These are phyloP conservation scores for Eucera pruinosa DNA, from an alignment of 2,888 invertebrate genomes.

Conservation along the genomic window DNA sequence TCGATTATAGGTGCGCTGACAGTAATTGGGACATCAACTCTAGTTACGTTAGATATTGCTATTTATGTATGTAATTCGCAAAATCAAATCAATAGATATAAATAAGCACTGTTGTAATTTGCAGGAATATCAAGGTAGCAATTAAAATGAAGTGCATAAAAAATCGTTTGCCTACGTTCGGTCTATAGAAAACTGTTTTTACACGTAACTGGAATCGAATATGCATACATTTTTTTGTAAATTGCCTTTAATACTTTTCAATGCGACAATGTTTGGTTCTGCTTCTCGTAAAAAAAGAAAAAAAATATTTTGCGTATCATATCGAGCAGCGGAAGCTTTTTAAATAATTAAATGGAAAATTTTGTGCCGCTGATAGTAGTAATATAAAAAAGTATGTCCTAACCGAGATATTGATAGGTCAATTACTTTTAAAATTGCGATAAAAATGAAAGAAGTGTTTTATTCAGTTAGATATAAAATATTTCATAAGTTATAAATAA, in stretches of 20 bases:
- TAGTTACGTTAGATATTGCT: too few relatives aligned
- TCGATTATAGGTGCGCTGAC: too few relatives aligned
- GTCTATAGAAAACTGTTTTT: not conserved
- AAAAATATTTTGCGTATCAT: not conserved
- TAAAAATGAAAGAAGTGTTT: too few relatives aligned
- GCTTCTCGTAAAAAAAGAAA: not conserved
- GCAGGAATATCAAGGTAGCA: not conserved
- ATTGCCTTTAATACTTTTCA: slow-evolving; percentile 12
- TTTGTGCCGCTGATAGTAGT: not conserved
- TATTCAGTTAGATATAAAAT: too few relatives aligned
- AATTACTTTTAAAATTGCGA: not conserved
- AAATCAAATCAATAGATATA: too few relatives aligned
- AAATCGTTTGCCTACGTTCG: not conserved
- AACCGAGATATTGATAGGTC: not conserved
- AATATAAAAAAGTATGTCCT: not conserved
- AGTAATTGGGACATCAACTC: too few relatives aligned
- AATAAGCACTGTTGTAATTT: not conserved
- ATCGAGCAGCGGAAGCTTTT: not conserved
- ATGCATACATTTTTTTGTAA: not conserved
- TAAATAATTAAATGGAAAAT: slow-evolving; percentile 27
- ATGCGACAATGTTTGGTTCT: not conserved
- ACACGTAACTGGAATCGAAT: not conserved
- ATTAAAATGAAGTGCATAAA: not conserved
- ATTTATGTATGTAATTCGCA: too few relatives aligned
- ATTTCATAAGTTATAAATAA: too few relatives aligned